phyloP scores from a whole-genome alignment of 2,797 vertebrate species.

The Falco concolor region DNA sequence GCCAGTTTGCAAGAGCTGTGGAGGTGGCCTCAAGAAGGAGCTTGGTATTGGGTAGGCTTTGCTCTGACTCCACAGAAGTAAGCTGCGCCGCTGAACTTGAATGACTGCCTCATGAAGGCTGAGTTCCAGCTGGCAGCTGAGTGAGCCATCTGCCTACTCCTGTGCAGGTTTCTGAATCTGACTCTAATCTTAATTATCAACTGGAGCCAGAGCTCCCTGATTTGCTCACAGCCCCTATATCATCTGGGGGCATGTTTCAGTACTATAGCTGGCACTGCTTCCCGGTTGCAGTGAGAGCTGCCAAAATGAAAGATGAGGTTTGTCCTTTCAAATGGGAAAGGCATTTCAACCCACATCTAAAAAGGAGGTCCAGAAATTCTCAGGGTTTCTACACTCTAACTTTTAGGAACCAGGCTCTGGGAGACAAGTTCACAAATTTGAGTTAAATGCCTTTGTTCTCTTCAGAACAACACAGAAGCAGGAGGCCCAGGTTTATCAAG shows the following conservation, averaged over 20 bases:
- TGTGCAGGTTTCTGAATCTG: slow-evolving; percentile 45
- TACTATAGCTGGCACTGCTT: slow-evolving; percentile 24
- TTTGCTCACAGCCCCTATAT: slow-evolving; percentile 41
- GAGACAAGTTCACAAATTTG: background rate
- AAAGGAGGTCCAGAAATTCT: background rate
- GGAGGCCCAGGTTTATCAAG: background rate
- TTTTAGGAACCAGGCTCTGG: background rate
- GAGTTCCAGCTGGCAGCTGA: slow-evolving; percentile 56
- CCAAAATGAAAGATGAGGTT: background rate
- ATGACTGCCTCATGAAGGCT: slow-evolving; percentile 11
- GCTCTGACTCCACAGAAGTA: background rate
- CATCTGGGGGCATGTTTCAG: slow-evolving; percentile 47
- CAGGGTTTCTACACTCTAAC: background rate
- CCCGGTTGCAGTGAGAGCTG: background rate
- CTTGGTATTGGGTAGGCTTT: background rate
- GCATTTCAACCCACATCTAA: background rate
- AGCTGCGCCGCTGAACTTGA: slow-evolving; percentile 11
- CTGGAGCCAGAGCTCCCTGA: slow-evolving; percentile 55
- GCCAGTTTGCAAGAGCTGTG: background rate
- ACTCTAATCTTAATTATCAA: slow-evolving; percentile 60
- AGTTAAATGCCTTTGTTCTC: background rate
- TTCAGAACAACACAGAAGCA: background rate
- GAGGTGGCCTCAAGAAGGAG: background rate
- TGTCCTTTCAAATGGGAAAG: background rate
- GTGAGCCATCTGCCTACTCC: slow-evolving; percentile 42